Conservation (phyloP, 2,888 invertebrate species). For the Strigamia maritima region DNA sequence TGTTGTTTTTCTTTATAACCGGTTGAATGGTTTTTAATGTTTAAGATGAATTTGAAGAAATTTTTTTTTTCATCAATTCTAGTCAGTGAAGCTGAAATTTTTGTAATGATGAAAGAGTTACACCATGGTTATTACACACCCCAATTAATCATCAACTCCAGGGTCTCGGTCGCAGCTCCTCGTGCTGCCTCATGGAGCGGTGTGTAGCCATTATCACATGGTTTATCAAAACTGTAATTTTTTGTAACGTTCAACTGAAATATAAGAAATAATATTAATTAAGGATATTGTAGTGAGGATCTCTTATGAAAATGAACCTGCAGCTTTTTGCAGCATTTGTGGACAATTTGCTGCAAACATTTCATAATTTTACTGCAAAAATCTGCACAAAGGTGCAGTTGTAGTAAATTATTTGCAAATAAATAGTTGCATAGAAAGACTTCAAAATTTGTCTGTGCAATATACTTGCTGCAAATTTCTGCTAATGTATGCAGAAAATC, state of each 20-base stretch:
- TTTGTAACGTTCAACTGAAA: neutral
- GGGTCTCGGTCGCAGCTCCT: slow-evolving; percentile 78
- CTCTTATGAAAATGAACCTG: too few relatives aligned
- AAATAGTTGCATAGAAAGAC: too few relatives aligned
- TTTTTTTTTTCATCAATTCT: neutral
- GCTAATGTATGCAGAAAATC: too few relatives aligned
- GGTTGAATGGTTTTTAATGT: neutral
- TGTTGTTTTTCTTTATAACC: neutral
- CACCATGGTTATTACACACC: slow-evolving; percentile 53
- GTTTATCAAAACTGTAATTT: slow-evolving; percentile 51
- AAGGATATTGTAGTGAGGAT: too few relatives aligned
- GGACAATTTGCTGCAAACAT: too few relatives aligned
- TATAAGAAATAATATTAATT: neutral
- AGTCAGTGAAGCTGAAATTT: neutral
- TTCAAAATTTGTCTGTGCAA: too few relatives aligned
- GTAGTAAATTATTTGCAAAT: too few relatives aligned
- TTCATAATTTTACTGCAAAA: too few relatives aligned
- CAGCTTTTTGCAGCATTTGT: too few relatives aligned
- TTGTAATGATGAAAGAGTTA: neutral
- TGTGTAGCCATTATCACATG: slow-evolving; percentile 84
- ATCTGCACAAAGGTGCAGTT: too few relatives aligned
- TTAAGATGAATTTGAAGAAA: neutral
- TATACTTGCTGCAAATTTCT: too few relatives aligned
- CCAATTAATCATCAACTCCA: slow-evolving; percentile 78
- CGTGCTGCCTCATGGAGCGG: slow-evolving; percentile 88